These are phyloP conservation scores for Drosophila fulvimacula DNA, from an alignment of 2,888 invertebrate genomes.

Conservation along the genomic window DNA sequence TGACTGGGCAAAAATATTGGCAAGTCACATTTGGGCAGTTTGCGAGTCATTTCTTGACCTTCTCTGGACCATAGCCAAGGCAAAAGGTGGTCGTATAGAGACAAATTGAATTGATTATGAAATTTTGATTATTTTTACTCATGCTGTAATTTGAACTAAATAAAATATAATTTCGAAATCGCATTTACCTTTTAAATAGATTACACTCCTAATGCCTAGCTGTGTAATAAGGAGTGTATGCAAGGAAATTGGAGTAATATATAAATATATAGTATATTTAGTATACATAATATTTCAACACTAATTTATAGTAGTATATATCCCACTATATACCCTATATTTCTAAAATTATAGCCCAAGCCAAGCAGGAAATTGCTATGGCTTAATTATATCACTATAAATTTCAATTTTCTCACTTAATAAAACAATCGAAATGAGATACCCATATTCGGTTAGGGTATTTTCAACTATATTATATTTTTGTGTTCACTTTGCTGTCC, in stretches of 20 bases:
- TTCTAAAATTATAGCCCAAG: neutral
- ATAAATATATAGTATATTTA: no score
- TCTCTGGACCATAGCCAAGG: no score
- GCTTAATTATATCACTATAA: neutral
- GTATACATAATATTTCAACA: no score
- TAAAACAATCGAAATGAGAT: neutral
- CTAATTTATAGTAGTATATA: neutral
- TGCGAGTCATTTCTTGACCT: neutral
- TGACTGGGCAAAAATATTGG: no score
- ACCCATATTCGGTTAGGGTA: neutral
- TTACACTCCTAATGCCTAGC: neutral
- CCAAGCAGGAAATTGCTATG: neutral
- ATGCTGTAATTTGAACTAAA: neutral
- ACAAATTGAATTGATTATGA: neutral
- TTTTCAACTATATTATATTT: slow-evolving; percentile 7
- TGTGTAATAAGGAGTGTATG: neutral
- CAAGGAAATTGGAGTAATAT: neutral
- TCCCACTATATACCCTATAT: neutral
- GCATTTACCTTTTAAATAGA: neutral
- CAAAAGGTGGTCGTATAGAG: no score
- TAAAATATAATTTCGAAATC: neutral
- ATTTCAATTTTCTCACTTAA: neutral
- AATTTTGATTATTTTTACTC: neutral
- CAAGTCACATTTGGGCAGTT: neutral
- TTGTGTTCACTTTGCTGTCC: slow-evolving; percentile 11